These are phyloP conservation scores for Anthopleura sola DNA, from an alignment of 64 coral and sea anemone genomes.

Conservation along the genomic window DNA sequence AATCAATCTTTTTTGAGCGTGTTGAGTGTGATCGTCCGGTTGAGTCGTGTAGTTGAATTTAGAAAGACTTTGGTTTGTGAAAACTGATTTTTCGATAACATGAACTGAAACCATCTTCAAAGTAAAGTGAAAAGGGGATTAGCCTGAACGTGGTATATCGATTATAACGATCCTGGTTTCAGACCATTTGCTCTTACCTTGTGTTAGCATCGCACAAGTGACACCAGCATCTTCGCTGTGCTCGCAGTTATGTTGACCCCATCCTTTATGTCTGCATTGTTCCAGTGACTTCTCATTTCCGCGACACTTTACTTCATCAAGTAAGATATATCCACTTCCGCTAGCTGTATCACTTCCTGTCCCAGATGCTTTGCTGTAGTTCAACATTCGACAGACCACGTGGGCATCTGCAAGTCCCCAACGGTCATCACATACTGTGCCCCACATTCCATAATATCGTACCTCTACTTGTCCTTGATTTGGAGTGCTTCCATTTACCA, in stretches of 20 bases:
- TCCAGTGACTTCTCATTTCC: background rate
- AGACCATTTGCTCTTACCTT: too few relatives aligned
- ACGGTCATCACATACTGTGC: background rate
- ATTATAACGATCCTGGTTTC: too few relatives aligned
- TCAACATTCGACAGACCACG: background rate
- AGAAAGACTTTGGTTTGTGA: too few relatives aligned
- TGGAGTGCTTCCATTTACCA: background rate
- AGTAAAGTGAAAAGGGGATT: too few relatives aligned
- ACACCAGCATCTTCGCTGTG: background rate
- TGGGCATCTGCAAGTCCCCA: background rate
- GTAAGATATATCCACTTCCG: background rate
- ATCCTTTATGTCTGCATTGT: background rate
- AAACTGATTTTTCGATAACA: too few relatives aligned
- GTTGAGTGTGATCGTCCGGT: too few relatives aligned
- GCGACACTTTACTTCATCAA: background rate
- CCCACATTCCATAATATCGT: background rate
- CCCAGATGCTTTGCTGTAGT: background rate
- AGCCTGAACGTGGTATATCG: too few relatives aligned
- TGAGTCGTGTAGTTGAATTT: too few relatives aligned
- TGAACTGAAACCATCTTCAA: too few relatives aligned
- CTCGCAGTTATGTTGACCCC: constrained; percentile 1
- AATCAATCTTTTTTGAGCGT: too few relatives aligned
- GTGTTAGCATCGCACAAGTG: background rate
- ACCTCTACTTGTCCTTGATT: background rate
- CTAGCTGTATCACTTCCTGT: background rate